phyloP scores from a whole-genome alignment of 2,888 invertebrate species.

The Tipula confusa region DNA sequence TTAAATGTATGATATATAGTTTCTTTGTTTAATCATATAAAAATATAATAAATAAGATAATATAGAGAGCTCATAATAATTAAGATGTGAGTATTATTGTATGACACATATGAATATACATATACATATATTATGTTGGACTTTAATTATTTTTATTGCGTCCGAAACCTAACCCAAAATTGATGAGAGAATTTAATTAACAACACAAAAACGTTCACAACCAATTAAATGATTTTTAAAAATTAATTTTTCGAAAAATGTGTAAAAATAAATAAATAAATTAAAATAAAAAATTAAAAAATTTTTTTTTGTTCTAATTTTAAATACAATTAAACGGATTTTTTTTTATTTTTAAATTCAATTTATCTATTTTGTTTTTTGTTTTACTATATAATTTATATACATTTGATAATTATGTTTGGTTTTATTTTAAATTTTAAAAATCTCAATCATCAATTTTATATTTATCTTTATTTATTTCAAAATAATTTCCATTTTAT shows the following conservation, averaged over 20 bases:
- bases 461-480: neutral
- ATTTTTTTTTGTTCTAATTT: neutral
- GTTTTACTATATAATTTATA: neutral
- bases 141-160: neutral
- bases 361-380: neutral
- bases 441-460: constrained; percentile 26
- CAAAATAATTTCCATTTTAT: constrained; percentile 5
- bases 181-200: neutral
- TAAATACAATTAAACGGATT: constrained; percentile 6
- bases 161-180: constrained; percentile 17
- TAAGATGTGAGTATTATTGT: neutral
- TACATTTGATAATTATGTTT: constrained; percentile 21
- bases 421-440: constrained; percentile 27
- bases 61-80: neutral
- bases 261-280: constrained; percentile 3
- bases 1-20: constrained; percentile 4
- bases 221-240: neutral
- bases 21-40: constrained; percentile 3
- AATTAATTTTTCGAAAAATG: neutral
- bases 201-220: constrained; percentile 5
- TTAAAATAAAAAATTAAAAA: neutral
- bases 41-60: neutral
- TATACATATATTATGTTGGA: neutral
- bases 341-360: neutral
- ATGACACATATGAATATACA: constrained; percentile 3